Evolutionary conservation across 2,113 vertebrate species (phyloP).

Genomic region (Pheucticus melanocephalus): DNA sequence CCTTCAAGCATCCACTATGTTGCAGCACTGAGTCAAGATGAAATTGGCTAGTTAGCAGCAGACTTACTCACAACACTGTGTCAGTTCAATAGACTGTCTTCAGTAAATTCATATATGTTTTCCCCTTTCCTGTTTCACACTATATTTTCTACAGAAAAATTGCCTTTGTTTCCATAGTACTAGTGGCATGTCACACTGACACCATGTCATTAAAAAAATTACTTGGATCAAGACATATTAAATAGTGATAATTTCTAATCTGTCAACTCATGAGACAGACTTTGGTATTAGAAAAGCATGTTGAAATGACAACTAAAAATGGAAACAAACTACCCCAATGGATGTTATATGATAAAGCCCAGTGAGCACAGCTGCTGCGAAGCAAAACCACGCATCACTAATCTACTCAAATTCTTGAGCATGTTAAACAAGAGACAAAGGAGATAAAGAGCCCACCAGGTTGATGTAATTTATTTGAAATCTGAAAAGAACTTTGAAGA

Average conservation of each 20-base stretch:
- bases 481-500: background rate
- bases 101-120: background rate
- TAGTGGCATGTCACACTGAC: background rate
- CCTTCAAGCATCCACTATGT: background rate
- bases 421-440: background rate
- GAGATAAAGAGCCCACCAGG: background rate
- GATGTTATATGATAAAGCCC: background rate
- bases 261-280: background rate
- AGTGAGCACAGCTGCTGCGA: background rate
- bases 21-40: conserved; percentile 1
- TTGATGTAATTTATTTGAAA: background rate
- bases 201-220: background rate
- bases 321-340: background rate
- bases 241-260: background rate
- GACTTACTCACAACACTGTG: background rate
- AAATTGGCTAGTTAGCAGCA: background rate
- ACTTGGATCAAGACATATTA: background rate
- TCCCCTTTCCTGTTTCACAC: background rate
- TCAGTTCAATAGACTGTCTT: background rate
- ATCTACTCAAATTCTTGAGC: conserved; percentile 5
- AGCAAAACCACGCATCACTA: background rate
- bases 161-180: background rate
- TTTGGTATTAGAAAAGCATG: background rate
- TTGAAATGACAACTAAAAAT: background rate
- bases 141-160: background rate